Evolutionary conservation across 2,888 invertebrate species (phyloP).

Genomic region (Sarcophaga carnaria): DNA sequence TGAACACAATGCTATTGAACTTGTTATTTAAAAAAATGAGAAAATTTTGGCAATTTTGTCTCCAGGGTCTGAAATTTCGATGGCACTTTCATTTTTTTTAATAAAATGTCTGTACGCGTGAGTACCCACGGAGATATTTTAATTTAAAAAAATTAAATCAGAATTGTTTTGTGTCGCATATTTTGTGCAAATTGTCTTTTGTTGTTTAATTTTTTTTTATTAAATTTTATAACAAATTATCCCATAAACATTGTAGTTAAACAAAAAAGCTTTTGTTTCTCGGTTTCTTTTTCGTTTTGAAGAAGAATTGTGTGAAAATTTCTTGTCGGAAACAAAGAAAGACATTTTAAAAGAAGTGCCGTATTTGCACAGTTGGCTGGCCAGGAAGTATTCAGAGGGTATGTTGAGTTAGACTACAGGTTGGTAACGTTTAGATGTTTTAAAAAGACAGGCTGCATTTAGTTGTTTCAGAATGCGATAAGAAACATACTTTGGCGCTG

Average conservation of each 20-base stretch:
- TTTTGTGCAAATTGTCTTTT: neutral
- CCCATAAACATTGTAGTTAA: constrained; percentile 6
- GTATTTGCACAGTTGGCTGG: neutral
- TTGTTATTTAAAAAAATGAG: neutral
- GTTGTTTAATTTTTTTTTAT: neutral
- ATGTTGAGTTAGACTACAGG: neutral
- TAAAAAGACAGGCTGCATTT: neutral
- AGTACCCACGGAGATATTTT: no score
- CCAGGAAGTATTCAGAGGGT: neutral
- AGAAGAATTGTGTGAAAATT: constrained; percentile 21
- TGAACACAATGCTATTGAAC: neutral
- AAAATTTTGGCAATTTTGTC: neutral
- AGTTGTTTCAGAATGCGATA: neutral
- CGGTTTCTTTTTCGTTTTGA: neutral
- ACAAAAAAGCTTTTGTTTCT: neutral
- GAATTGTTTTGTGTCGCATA: neutral
- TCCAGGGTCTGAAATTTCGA: neutral
- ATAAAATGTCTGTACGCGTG: no score
- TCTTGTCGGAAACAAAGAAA: neutral
- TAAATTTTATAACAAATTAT: constrained; percentile 13
- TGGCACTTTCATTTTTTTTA: no score
- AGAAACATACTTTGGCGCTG: neutral
- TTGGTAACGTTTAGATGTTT: neutral
- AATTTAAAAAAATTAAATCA: neutral
- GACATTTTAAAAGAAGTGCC: neutral